These are phyloP conservation scores for Motacilla tschutschensis DNA, from an alignment of 2,113 vertebrate genomes.

Conservation along the genomic window DNA sequence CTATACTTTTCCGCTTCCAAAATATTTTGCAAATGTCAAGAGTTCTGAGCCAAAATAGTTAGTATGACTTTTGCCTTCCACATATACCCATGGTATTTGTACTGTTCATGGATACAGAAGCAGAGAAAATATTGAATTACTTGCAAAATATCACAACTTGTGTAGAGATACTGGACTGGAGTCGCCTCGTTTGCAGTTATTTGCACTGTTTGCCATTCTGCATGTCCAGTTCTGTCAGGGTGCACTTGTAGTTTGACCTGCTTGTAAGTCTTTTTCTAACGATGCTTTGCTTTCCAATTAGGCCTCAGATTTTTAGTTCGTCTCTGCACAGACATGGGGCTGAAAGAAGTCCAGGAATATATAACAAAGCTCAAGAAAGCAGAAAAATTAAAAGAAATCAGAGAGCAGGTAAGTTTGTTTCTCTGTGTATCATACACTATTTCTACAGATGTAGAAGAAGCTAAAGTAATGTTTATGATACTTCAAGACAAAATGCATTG, in stretches of 20 bases:
- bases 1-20: not conserved
- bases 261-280: not conserved
- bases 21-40: not conserved
- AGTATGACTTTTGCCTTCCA: not conserved
- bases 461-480: not conserved
- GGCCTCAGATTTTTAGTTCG: slow-evolving; percentile 92
- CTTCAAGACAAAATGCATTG: not conserved
- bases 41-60: not conserved
- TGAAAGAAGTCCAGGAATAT: slow-evolving; percentile 94
- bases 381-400: slow-evolving; percentile 93
- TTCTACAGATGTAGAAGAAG: not conserved
- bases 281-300: slow-evolving; percentile 32
- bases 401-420: slow-evolving; percentile 83
- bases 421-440: not conserved
- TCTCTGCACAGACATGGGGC: slow-evolving; percentile 90
- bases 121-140: not conserved
- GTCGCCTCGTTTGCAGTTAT: not conserved
- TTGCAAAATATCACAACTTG: not conserved
- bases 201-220: not conserved
- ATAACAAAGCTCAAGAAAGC: slow-evolving; percentile 89
- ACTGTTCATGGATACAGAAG: not conserved
- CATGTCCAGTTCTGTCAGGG: not conserved
- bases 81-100: not conserved
- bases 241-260: not conserved
- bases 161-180: not conserved